Percentiles rank a stretch among this genome's conserved stretches.
These are phyloP conservation scores for Nothocercus julius DNA, from an alignment of 2,113 vertebrate species.

Conservation along the genomic window DNA sequence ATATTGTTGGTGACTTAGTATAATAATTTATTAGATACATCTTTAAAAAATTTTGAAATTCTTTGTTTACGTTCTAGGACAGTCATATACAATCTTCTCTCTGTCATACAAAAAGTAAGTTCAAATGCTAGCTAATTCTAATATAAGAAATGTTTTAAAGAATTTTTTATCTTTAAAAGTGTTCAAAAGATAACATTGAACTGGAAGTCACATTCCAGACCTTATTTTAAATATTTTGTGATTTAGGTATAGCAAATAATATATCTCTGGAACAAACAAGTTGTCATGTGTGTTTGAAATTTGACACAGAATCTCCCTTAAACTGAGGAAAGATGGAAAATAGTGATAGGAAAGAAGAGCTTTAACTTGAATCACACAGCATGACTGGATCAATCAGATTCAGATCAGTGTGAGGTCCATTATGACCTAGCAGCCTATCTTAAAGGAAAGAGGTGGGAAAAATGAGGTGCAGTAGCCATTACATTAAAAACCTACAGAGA, in stretches of 20 bases:
- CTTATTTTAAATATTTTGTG: background rate
- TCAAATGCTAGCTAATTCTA: background rate
- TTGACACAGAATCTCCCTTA: background rate
- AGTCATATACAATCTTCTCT: background rate
- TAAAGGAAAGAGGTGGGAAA: background rate
- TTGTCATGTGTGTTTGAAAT: background rate
- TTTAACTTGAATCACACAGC: background rate
- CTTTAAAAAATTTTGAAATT: background rate
- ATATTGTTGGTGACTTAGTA: background rate
- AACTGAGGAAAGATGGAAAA: background rate
- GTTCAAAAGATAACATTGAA: background rate
- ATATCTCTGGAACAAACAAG: background rate
- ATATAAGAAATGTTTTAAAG: background rate
- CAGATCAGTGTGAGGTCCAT: background rate
- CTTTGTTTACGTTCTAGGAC: background rate
- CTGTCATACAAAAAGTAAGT: background rate
- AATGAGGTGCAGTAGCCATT: background rate
- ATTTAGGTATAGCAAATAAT: background rate
- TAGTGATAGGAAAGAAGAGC: background rate
- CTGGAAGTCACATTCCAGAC: background rate
- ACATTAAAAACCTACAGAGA: background rate
- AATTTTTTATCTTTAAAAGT: background rate
- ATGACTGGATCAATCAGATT: background rate
- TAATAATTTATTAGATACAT: background rate
- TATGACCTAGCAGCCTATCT: background rate